A percentile compares a stretch with the other conserved stretches of the same genome.
Conservation (phyloP, 2,888 invertebrate species). For the Anthophora plumipes region DNA sequence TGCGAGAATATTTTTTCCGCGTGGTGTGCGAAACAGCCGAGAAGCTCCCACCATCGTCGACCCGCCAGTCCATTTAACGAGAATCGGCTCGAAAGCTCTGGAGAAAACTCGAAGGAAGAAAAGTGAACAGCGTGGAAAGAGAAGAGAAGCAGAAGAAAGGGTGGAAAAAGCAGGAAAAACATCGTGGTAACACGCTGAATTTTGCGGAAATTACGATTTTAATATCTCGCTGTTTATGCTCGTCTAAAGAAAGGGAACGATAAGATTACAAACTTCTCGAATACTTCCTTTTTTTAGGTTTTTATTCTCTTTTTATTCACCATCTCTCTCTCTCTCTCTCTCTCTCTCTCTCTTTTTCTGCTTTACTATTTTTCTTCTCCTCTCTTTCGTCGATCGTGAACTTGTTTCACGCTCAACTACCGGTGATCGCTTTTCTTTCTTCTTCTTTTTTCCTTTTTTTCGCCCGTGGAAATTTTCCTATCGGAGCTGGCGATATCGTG, state of each 20-base stretch:
- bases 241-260: constrained; percentile 1
- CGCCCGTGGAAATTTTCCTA: not conserved
- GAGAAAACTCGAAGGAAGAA: not conserved
- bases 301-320: not conserved
- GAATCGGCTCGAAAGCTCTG: constrained; percentile 32
- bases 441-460: not conserved
- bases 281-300: not conserved
- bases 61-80: constrained; percentile 33
- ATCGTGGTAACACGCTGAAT: not conserved
- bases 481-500: not conserved
- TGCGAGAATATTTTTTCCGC: constrained; percentile 35
- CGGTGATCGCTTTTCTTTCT: not conserved
- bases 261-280: constrained; percentile 19
- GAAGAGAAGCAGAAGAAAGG: not conserved
- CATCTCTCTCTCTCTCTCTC: not conserved
- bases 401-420: constrained; percentile 27
- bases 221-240: constrained; percentile 41
- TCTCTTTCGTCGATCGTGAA: not conserved
- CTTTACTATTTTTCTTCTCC: too few species aligned
- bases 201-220: constrained; percentile 54
- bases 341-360: not conserved
- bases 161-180: not conserved
- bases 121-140: not conserved
- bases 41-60: too few species aligned
- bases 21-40: constrained; percentile 9